phyloP scores from a whole-genome alignment of 2,797 vertebrate species.

The Catamblyrhynchus diadema region DNA sequence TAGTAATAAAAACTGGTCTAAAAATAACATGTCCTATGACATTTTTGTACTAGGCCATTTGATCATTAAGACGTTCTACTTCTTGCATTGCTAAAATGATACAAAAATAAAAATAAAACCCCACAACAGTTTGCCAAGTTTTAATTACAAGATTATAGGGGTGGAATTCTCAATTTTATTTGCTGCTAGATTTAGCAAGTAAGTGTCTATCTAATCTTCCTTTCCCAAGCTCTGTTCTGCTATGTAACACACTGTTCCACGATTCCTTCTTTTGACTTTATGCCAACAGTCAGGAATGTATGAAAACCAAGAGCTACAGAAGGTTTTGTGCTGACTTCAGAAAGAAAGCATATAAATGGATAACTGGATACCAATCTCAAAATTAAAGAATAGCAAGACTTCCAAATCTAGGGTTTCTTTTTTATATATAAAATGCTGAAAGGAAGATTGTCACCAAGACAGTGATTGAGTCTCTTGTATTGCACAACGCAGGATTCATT shows the following conservation, averaged over 20 bases:
- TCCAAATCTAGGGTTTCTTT: neutral
- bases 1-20: neutral
- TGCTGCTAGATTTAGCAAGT: slow-evolving; percentile 10
- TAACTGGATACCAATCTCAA: neutral
- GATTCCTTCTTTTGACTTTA: neutral
- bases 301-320: neutral
- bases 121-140: neutral
- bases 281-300: neutral
- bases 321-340: neutral
- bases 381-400: neutral
- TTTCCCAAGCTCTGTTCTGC: slow-evolving; percentile 11
- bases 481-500: accelerated
- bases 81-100: neutral
- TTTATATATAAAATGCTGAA: neutral
- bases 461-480: neutral
- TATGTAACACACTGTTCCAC: neutral
- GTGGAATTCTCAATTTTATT: neutral
- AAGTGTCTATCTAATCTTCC: neutral
- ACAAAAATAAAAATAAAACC: neutral
- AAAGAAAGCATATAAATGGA: neutral
- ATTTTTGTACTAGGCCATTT: neutral
- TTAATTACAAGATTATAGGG: neutral
- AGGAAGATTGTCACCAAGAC: neutral
- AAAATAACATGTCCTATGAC: neutral
- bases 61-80: neutral